These are phyloP conservation scores for Ibidorhyncha struthersii DNA, from an alignment of 2,113 vertebrate genomes.

Conservation along the genomic window DNA sequence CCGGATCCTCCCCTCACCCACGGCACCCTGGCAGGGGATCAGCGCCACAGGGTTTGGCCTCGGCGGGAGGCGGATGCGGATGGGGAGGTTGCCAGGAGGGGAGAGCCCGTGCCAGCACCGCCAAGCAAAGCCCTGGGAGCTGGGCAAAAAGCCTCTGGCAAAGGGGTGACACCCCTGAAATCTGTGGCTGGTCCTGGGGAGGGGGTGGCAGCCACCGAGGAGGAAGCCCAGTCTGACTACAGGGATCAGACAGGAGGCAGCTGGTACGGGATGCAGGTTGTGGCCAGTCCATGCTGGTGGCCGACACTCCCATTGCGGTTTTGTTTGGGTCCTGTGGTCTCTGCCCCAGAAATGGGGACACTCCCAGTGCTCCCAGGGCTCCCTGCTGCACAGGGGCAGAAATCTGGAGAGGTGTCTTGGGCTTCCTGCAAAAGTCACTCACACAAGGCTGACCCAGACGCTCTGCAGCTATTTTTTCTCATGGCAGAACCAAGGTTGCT, in stretches of 20 bases:
- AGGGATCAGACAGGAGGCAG: not conserved
- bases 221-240: not conserved
- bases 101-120: rapidly evolving
- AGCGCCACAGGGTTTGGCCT: rapidly evolving
- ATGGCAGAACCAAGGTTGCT: not conserved
- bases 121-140: not conserved
- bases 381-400: not conserved
- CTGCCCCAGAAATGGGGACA: not conserved
- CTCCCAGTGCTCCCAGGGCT: not conserved
- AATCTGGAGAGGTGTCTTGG: not conserved
- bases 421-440: not conserved
- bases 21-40: not conserved
- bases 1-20: rapidly evolving
- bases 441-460: not conserved
- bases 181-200: not conserved
- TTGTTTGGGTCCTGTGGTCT: not conserved
- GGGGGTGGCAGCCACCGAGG: not conserved
- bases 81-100: not conserved
- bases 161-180: rapidly evolving
- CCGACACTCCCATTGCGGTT: not conserved
- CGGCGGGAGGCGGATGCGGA: rapidly evolving
- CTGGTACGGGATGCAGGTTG: rapidly evolving
- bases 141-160: not conserved
- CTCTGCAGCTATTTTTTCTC: not conserved
- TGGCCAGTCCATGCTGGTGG: rapidly evolving